Evolutionary conservation across 2,888 invertebrate species (phyloP).

Genomic region (Resseliella maxima): DNA sequence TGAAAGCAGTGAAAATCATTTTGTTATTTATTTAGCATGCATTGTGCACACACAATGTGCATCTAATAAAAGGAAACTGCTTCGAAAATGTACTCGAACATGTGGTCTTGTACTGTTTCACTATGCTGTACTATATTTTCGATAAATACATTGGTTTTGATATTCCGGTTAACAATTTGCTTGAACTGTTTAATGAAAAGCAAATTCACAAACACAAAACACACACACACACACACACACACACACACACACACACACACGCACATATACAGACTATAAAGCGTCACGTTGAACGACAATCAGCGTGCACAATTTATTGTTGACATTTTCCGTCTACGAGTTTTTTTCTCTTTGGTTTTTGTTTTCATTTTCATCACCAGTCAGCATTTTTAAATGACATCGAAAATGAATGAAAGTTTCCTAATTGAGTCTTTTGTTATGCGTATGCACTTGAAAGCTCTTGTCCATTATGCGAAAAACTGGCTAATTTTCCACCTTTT

Average conservation of each 20-base stretch:
- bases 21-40: neutral
- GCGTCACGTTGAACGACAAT: neutral
- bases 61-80: constrained; percentile 18
- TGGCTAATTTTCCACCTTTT: constrained; percentile 48
- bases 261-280: too few relatives aligned
- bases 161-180: neutral
- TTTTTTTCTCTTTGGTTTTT: neutral
- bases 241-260: too few relatives aligned
- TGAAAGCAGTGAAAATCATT: neutral
- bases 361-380: neutral
- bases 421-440: neutral
- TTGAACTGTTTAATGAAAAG: neutral
- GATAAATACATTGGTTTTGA: neutral
- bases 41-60: neutral
- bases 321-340: neutral
- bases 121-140: neutral
- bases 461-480: neutral
- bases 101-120: neutral
- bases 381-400: neutral
- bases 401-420: neutral
- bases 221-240: too few relatives aligned
- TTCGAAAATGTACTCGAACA: neutral
- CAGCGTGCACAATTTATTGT: neutral
- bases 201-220: neutral
- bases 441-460: neutral